Percentiles rank a stretch among this genome's conserved stretches.
phyloP scores from a whole-genome alignment of 2,888 invertebrate species.

The Ptychoptera contaminata region DNA sequence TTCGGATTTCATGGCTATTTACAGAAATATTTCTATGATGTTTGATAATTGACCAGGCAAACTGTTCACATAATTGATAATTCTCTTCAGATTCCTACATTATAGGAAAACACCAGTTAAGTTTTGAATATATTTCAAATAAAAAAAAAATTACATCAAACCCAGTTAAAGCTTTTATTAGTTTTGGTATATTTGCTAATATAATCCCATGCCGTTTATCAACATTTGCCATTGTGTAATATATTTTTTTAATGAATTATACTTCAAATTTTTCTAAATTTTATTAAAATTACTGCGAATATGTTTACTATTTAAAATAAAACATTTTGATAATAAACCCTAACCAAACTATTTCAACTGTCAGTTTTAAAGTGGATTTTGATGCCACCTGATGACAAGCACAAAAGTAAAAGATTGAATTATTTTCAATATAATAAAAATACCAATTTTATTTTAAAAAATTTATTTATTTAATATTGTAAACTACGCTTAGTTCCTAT shows the following conservation, averaged over 20 bases:
- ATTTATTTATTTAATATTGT: slow-evolving; percentile 53
- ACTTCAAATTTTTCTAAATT: not conserved
- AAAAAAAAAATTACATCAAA: not conserved
- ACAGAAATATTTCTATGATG: slow-evolving; percentile 32
- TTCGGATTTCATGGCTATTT: slow-evolving; percentile 31
- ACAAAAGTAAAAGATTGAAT: not conserved
- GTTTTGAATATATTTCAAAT: too few species aligned
- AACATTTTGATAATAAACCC: not conserved
- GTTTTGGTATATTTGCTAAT: slow-evolving; percentile 1
- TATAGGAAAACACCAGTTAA: not conserved
- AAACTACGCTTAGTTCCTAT: slow-evolving; percentile 97
- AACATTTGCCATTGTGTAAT: not conserved
- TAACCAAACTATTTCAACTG: not conserved
- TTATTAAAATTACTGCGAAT: not conserved
- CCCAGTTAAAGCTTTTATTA: slow-evolving; percentile 1
- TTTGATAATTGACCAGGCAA: slow-evolving; percentile 29
- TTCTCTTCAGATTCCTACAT: slow-evolving; percentile 27
- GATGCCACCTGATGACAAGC: not conserved
- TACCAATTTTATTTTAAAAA: not conserved
- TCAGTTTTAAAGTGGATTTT: not conserved
- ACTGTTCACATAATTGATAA: slow-evolving; percentile 27
- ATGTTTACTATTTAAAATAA: not conserved
- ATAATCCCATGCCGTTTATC: not conserved
- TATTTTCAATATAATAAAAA: not conserved
- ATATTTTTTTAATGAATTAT: not conserved